Evolutionary conservation across 2,797 vertebrate genomes (phyloP), one percentile per base, ranked within the genome.

Genomic region (Sparus aurata): DNA sequence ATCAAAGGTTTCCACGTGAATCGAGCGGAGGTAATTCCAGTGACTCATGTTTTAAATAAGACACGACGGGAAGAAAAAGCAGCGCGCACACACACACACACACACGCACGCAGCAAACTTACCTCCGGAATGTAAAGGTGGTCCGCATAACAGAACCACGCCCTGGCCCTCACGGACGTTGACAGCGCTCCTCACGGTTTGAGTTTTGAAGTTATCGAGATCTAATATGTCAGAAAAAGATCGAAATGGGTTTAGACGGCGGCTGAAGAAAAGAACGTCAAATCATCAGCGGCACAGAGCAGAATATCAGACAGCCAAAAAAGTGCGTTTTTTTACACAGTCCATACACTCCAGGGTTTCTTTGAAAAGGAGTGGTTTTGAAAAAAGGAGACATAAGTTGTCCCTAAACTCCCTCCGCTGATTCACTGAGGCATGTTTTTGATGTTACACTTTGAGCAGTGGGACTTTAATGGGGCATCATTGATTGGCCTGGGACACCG

Each of bases 131-230:
- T 97, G 95, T 16, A 95, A 91, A 0, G 97, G 94, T 0, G 96
- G 96, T 9, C 98, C 97, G 1, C 98, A 99, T 57, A 99, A 89
- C 78, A 99, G 91, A 77, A 99, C 98, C 0, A 99, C 97, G 0
- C 98, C 98, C 92, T 99, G 98, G 46, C 98, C 97, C 88, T 98
- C 97, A 0, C 98, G 96, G 52, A 99, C 98, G 0, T 97, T 98
- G 62, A 99, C 98, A 0, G 96, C 93, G 17, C 95, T 98, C 86
- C 97, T 95, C 82, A 90, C 95, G 18, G 92, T 94, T 73, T 96
- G 97, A 8, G 81, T 95, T 94, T 96, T 96, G 88, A 97, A 95
- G 92, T 92, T 96, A 68, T 99, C 97, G 3, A 95, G 95, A 91
- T 97, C 98, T 99, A 92, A 83, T 65, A 60, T 84, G 79, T 75